Conservation (phyloP, 2,797 vertebrate species). For the Malacoctenus gilli region DNA sequence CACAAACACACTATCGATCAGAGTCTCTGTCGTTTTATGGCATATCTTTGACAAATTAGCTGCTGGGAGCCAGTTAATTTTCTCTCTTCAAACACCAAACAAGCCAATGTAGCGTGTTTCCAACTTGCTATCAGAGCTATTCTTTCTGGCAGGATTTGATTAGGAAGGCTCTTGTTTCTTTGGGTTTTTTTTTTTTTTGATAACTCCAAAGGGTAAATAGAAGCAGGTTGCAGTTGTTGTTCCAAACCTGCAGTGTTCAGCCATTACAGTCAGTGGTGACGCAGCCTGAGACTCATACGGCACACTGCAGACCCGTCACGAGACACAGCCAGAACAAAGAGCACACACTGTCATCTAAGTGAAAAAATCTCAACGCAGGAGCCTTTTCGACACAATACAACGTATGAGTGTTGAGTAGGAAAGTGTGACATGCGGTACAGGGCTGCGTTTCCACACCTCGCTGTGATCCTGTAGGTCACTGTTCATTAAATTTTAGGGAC, state of each 20-base stretch:
- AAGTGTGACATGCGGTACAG: slow-evolving; percentile 14
- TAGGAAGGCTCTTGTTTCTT: neutral
- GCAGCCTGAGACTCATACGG: slow-evolving; percentile 69
- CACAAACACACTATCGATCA: slow-evolving; percentile 28
- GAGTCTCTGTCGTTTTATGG: neutral
- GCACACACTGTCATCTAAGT: slow-evolving; percentile 60
- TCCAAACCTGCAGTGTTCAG: slow-evolving; percentile 69
- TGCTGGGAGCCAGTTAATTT: slow-evolving; percentile 6
- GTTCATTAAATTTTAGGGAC: too few species aligned
- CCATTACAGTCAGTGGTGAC: slow-evolving; percentile 72
- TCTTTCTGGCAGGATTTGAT: neutral
- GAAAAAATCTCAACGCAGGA: slow-evolving; percentile 35
- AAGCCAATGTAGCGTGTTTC: too few species aligned
- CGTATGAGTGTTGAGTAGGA: slow-evolving; percentile 7
- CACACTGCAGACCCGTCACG: slow-evolving; percentile 73
- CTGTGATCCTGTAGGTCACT: slow-evolving; percentile 6
- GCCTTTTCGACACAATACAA: slow-evolving; percentile 29
- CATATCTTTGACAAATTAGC: slow-evolving; percentile 12
- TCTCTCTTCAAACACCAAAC: slow-evolving; percentile 2
- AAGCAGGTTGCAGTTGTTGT: slow-evolving; percentile 60
- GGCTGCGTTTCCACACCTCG: slow-evolving; percentile 7
- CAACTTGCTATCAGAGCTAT: neutral
- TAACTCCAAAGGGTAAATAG: slow-evolving; percentile 30
- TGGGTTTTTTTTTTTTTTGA: slow-evolving; percentile 12
- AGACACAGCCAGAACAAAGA: slow-evolving; percentile 73